Base-by-base conservation (phyloP, 2,113 vertebrate genomes). In the Rhombomys opimus region DNA sequence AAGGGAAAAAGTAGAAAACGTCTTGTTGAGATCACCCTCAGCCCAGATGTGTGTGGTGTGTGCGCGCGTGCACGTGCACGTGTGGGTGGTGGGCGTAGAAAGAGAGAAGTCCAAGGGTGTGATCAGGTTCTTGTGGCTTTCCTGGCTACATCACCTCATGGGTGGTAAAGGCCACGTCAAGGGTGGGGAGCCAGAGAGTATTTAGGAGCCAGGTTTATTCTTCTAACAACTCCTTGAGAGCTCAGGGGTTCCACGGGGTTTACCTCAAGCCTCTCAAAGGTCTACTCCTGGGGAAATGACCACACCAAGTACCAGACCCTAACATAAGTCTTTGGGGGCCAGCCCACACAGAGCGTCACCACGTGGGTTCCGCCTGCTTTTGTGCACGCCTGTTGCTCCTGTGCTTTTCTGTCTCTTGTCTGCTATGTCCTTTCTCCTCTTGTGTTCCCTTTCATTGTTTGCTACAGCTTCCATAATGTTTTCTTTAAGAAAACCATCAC, bases 361-460 rank as follows among this genome's bases (percentile, higher is more conserved):
- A 46, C 32, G 23, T 22, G 11, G 5, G 7, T 35, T 59, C 18
- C 5, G 6, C 18, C 35, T n/a, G 57, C 41, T 67, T 32, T 25
- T 13, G 63, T 7, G 14, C 30, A 10, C 7, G 20, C 27, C 38
- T 7, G 0, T 3, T 3, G 5, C 35, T 22, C 41, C 41, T 12
- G 7, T 22, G 25, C 13, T 32, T 46, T 30, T 41, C 3, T 32
- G 15, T 46, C n/a, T 86, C 9, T 65, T 27, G 23, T 67, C 17
- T 6, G 35, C 13, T 4, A 2, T 50, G 15, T 8, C 38, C 46
- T 20, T 27, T 20, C 57, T 18, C 27, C 30, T 17, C 41, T 85
- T 61, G 25, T 22, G 12, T 86, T 86, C 67, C 4, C 9, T 86
- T 86, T 86, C 14, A 0, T 84, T 50, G 12, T 7, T 20, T 67